These are phyloP conservation scores for Drosophila pseudotakahashii DNA, from an alignment of 2,888 invertebrate genomes.

Conservation along the genomic window DNA sequence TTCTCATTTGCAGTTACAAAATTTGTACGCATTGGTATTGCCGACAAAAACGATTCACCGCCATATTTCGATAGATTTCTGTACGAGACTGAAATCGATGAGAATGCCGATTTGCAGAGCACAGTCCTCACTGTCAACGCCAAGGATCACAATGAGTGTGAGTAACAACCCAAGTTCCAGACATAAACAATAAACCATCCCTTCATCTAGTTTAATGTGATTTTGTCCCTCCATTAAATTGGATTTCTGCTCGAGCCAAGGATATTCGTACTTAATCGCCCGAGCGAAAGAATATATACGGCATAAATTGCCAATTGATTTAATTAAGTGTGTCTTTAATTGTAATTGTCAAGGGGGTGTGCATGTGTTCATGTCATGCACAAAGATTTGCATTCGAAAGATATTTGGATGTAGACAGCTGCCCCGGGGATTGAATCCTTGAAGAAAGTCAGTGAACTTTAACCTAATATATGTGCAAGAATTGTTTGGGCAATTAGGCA, in stretches of 20 bases:
- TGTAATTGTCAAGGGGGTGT: constrained; percentile 21
- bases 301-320: constrained; percentile 71
- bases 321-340: constrained; percentile 56
- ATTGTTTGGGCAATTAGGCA: constrained; percentile 8
- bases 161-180: constrained; percentile 85
- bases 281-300: constrained; percentile 31
- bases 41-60: constrained; percentile 99
- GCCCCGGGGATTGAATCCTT: background rate
- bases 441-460: constrained; percentile 7
- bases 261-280: constrained; percentile 22
- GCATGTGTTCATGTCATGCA: background rate
- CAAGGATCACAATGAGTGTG: constrained; percentile 99
- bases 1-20: constrained; percentile 92
- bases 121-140: constrained; percentile 99
- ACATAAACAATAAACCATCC: constrained; percentile 28
- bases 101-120: constrained; percentile 98
- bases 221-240: constrained; percentile 33
- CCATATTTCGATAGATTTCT: constrained; percentile 98
- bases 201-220: constrained; percentile 44
- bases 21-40: constrained; percentile 98
- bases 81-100: constrained; percentile 98
- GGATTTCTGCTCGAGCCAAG: constrained; percentile 21
- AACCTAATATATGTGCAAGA: background rate
- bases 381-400: constrained; percentile 26
- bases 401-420: constrained; percentile 21